Conservation (phyloP, 2,113 vertebrate genomes). For the Scartelaos histophorus region DNA sequence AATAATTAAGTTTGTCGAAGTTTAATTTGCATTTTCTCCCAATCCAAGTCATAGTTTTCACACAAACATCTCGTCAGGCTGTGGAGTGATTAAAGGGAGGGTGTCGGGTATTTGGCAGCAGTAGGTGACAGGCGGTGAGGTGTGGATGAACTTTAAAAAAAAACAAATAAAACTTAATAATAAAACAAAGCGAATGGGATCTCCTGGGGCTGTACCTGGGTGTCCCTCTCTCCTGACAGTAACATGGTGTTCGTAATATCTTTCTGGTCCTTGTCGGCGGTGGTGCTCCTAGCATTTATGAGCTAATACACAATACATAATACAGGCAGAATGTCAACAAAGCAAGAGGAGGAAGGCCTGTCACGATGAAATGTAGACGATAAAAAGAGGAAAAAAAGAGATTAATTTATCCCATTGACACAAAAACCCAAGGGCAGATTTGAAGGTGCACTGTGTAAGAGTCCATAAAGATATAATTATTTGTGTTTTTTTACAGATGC, state of each 20-base stretch:
- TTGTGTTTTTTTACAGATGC: too few species aligned
- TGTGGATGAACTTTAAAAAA: slow-evolving; percentile 28
- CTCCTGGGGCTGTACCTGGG: slow-evolving; percentile 87
- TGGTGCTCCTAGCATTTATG: slow-evolving; percentile 94
- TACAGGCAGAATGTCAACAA: slow-evolving; percentile 68
- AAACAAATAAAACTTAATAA: slow-evolving; percentile 1
- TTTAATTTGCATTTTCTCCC: too few species aligned
- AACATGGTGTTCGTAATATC: slow-evolving; percentile 99
- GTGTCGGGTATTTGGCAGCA: slow-evolving; percentile 46
- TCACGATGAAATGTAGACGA: too few species aligned
- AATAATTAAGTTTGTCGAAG: too few species aligned
- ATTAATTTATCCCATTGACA: too few species aligned
- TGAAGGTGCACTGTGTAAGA: too few species aligned
- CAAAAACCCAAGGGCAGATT: too few species aligned
- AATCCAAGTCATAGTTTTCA: not conserved
- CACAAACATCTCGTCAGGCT: slow-evolving; percentile 32
- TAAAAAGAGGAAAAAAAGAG: too few species aligned
- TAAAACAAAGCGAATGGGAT: slow-evolving; percentile 48
- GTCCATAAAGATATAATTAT: too few species aligned
- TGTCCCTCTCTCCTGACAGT: slow-evolving; percentile 98
- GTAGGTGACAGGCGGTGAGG: slow-evolving; percentile 42
- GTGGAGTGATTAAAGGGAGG: slow-evolving; percentile 75
- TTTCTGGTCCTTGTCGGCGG: slow-evolving; percentile 99
- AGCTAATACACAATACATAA: slow-evolving; percentile 89
- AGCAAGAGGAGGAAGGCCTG: slow-evolving; percentile 13